Evolutionary conservation across 2,888 invertebrate species (phyloP), one percentile per base, ranked within the genome.

Genomic region (Plagodis dolabraria): DNA sequence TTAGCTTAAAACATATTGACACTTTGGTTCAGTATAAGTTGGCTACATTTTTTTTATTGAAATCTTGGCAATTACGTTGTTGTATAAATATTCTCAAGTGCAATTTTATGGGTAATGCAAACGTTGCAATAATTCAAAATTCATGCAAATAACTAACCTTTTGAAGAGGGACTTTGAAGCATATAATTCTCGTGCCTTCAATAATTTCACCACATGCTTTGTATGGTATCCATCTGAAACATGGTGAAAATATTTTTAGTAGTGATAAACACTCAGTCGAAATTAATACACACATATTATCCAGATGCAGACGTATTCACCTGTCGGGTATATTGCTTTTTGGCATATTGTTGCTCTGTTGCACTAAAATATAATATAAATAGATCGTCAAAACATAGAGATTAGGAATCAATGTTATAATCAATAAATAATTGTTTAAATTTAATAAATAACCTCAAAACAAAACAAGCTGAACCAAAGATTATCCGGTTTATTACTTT

Each of bases 91-190:
- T 22, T 22, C 22, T 22, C 22, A 4, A 22, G 22, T 22, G 22
- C 22, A 22, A 22, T 22, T 22, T 22, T 22, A 22, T 22, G 22
- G 22, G 22, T 22, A 22, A 22, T 22, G 22, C 22, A 22, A 22
- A 22, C 22, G 22, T 22, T 22, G 22, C 22, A 38, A 38, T 38
- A 2, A 38, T 38, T 38, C 2, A 8, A 38, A 38, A 38, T 45
- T 12, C 33, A 46, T 10, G 9, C 46, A 33, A 10, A 48, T 7
- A 38, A 77, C 89, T 80, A 76, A 93, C 93, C 82, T 77, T 83
- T 71, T 74, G 79, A 1, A 93, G 72, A 22, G 97, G 97, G 36
- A 96, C 96, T 88, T 97, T 97, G 82, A 96, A 96, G 63, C 96
- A 94, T 71, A 97, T 87, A 68, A 97, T 93, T 67, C 94, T 93